Evolutionary conservation across 2,888 invertebrate species (phyloP).

Genomic region (Pinctada fucata): DNA sequence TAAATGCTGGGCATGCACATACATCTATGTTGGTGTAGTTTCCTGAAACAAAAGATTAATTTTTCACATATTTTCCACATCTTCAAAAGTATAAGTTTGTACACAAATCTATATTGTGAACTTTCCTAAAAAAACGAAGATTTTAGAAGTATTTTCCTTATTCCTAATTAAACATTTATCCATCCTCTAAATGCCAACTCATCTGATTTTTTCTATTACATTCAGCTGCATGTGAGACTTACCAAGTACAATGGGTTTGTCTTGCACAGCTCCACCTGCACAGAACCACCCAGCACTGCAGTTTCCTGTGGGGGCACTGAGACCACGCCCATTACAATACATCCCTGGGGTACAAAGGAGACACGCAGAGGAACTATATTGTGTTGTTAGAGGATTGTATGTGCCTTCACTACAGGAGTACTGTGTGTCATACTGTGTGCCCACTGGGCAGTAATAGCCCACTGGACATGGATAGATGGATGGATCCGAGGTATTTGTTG

Average conservation of each 20-base stretch:
- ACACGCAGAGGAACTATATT: conserved; percentile 59
- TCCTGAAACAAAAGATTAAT: conserved; percentile 50
- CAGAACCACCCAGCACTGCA: conserved; percentile 74
- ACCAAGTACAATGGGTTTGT: conserved; percentile 66
- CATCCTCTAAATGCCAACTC: no score
- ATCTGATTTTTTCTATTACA: no score
- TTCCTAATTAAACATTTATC: no score
- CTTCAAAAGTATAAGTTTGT: no score
- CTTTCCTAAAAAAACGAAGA: no score
- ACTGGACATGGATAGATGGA: conserved; percentile 54
- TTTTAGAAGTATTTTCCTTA: background rate
- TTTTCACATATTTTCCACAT: no score
- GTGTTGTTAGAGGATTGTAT: conserved; percentile 63
- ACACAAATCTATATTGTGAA: no score
- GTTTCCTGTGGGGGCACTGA: conserved; percentile 58
- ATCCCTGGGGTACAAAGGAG: conserved; percentile 67
- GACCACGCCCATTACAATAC: conserved; percentile 67
- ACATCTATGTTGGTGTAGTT: conserved; percentile 69
- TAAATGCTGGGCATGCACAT: conserved; percentile 69
- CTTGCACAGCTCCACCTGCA: conserved; percentile 64
- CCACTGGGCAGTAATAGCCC: conserved; percentile 69
- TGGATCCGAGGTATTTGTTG: conserved; percentile 63
- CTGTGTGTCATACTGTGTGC: conserved; percentile 63
- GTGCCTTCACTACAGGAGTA: conserved; percentile 69
- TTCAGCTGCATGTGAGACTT: conserved; percentile 14